These are phyloP conservation scores for Corbicula japonica DNA, from an alignment of 2,888 invertebrate species.

Conservation along the genomic window DNA sequence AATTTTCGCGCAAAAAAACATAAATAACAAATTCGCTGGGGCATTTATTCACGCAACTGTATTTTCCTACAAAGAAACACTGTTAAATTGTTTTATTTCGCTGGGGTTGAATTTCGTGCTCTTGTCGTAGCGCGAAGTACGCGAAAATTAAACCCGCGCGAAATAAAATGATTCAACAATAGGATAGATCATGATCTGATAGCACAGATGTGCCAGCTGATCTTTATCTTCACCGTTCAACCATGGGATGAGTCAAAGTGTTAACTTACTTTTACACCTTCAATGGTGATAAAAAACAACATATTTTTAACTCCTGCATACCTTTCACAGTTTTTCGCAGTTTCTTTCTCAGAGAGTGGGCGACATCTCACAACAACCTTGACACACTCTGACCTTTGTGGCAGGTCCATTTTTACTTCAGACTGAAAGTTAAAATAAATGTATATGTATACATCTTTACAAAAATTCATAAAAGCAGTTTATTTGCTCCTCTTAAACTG, in stretches of 20 bases:
- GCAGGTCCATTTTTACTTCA: conserved; percentile 52
- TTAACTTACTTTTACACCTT: neutral
- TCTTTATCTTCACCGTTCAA: neutral
- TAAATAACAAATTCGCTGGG: too few relatives aligned
- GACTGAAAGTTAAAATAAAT: conserved; percentile 22
- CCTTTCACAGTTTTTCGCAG: conserved; percentile 90
- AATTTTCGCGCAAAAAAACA: too few relatives aligned
- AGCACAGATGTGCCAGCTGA: neutral
- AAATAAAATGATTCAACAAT: neutral
- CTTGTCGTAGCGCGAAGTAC: too few relatives aligned
- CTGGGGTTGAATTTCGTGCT: too few relatives aligned
- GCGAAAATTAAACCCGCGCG: neutral
- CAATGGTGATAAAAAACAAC: neutral
- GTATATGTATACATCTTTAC: neutral
- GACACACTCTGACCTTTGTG: conserved; percentile 91
- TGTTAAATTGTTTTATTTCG: too few relatives aligned
- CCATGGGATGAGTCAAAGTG: neutral
- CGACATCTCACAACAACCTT: conserved; percentile 99
- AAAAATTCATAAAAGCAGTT: neutral
- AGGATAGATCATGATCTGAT: neutral
- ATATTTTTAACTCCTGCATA: conserved; percentile 72
- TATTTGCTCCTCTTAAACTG: neutral
- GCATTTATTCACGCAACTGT: too few relatives aligned
- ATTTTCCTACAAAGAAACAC: too few relatives aligned
- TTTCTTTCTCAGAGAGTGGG: conserved; percentile 96